Evolutionary conservation across 2,888 invertebrate species (phyloP), one percentile per base, ranked within the genome.

Genomic region (Dichetophora obliterata): DNA sequence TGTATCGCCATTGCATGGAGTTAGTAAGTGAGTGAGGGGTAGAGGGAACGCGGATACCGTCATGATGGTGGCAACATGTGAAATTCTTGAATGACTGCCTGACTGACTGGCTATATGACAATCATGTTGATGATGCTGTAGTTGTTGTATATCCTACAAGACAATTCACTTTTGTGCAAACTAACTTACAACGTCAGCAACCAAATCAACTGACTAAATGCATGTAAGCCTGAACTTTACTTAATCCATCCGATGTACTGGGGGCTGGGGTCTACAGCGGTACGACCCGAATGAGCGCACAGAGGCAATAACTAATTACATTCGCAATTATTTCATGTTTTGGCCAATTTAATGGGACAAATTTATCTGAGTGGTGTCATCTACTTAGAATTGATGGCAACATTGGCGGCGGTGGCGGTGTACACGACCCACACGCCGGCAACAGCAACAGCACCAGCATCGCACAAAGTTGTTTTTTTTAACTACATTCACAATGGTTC

Each of bases 281-380:
- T 11, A 43, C 43, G 11, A 43, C 43, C 43, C 43, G 43, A 43
- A 43, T 43, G 43, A 27, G 19, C 48, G 34, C 68, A 16, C 83
- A 84, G 83, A 85, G 87, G 87, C 88, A 87, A 88, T 88, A 88
- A 88, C 88, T 89, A 89, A 89, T 89, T 89, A 89, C 88, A 89
- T 89, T 89, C 87, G 89, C 88, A 89, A 89, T 89, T 89, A 89
- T 89, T 89, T 89, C 88, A 89, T 89, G 89, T 89, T 89, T 88
- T 88, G 88, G 88, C 86, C 88, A 89, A 89, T 89, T 89, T 89
- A 88, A 86, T 87, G 84, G 88, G 86, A 88, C 88, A 88, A 89
- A 89, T 89, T 89, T 89, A 89, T 89, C 89, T 88, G 87, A 83
- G 86, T 87, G 85, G 87, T 89, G 88, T 88, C 88, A 89, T 89